These are phyloP conservation scores for Melanotus villosus DNA, from an alignment of 2,888 invertebrate genomes.

Conservation along the genomic window DNA sequence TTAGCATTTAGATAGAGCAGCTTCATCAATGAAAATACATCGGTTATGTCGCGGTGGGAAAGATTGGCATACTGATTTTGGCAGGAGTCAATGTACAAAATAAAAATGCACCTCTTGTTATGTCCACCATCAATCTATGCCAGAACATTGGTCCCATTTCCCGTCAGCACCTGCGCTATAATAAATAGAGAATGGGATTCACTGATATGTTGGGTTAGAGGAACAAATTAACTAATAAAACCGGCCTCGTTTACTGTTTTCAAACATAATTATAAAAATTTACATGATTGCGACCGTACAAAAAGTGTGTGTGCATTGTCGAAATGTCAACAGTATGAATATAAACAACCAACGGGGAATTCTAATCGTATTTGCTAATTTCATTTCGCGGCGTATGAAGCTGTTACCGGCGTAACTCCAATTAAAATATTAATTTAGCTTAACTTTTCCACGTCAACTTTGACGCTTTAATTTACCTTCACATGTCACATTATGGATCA, in stretches of 20 bases:
- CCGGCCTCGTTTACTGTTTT: neutral
- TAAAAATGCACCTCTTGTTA: slow-evolving; percentile 37
- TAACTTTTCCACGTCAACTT: slow-evolving; percentile 3
- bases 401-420: slow-evolving; percentile 22
- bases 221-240: slow-evolving; percentile 17
- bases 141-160: slow-evolving; percentile 17
- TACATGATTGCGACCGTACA: neutral
- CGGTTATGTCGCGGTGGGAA: slow-evolving; percentile 3
- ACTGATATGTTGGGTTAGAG: neutral
- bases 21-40: neutral
- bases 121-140: slow-evolving; percentile 28
- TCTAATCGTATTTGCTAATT: slow-evolving; percentile 23
- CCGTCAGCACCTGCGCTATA: slow-evolving; percentile 30
- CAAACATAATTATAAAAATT: slow-evolving; percentile 12
- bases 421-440: slow-evolving; percentile 24
- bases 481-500: neutral
- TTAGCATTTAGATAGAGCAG: neutral
- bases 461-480: slow-evolving; percentile 3
- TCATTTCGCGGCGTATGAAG: slow-evolving; percentile 3
- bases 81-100: slow-evolving; percentile 11
- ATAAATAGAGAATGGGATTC: slow-evolving; percentile 17
- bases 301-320: slow-evolving; percentile 6
- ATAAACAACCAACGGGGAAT: slow-evolving; percentile 7
- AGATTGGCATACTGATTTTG: neutral
- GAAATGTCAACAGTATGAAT: slow-evolving; percentile 15